Evolutionary conservation across 2,888 invertebrate species (phyloP), one percentile per base, ranked within the genome.

Genomic region (Marasmarcha lunaedactyla): DNA sequence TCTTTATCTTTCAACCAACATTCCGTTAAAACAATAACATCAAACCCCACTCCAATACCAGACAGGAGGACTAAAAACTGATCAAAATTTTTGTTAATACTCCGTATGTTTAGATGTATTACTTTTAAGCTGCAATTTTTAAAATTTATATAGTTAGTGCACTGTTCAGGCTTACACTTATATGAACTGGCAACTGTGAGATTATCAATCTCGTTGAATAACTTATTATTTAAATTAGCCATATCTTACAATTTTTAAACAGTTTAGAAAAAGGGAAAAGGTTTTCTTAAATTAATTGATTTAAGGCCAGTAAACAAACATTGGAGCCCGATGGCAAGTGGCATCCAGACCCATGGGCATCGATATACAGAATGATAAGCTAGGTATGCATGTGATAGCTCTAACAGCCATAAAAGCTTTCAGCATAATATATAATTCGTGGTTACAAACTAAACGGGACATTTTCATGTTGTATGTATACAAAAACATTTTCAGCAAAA

Each of bases 21-120:
- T 38, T 46, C 43, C 9, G 39, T 43, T 9, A 44, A 10, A 7
- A 43, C 25, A 6, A 44, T 35, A 3, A 46, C 11, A 39, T 44
- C 46, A 15, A 14, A 44, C 1, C 33, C 9, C 10, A 42, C 2
- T 9, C 33, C 25, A 1, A 15, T 26, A 10, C 4, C 5, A 1
- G 12, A 2, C 7, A 46, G 14, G 7, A 39, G 10, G 4, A 27
- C n/a, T 2, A 15, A 15, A 25, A 46, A 39, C 10, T 40, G 25
- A 14, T 43, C 39, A 25, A 45, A 38, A 12, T 45, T 45, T 27
- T 35, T 41, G 10, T 27, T 33, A n/a, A 45, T 40, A n/a, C 46
- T 46, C 14, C 46, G 33, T 12, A 46, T 43, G 27, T 46, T 46
- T 2, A 40, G 6, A 12, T 46, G 41, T 4, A 45, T 35, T 11